Evolutionary conservation across 2,888 invertebrate species (phyloP), one percentile per base, ranked within the genome.

Genomic region (Chrysina gloriosa): DNA sequence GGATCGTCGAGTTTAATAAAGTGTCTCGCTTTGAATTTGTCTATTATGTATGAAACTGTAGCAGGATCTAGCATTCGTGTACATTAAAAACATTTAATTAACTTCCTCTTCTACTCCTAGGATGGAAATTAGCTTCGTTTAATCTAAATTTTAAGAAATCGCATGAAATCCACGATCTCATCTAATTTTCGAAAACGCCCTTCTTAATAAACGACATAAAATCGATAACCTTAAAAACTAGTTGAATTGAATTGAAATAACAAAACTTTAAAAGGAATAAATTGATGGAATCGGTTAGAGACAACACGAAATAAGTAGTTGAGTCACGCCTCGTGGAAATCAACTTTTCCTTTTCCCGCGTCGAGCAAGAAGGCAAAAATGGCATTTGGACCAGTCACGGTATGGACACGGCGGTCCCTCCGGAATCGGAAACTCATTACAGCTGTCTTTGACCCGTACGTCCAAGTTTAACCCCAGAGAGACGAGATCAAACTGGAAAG

Each of bases 401-500:
- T 56, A 65, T 68, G 68, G 68, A 68, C 68, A 68, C 42, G 68
- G 25, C 45, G 47, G 65, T 69, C 81, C 78, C 78, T 58, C 65
- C 73, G 81, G 83, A 80, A 81, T 81, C 77, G 81, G 78, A 82
- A 83, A 83, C 81, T 82, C 82, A 83, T 83, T 82, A 82, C 80
- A 78, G 79, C 78, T 79, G 80, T 80, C 81, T 82, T 82, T 83
- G 82, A 82, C 81, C 81, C 77, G 76, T 72, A 73, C 78, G 77
- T 76, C 77, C 78, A 77, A 76, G 76, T 74, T 74, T 73, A 73
- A 75, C 80, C 77, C 79, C 50, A 72, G 81, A 56, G 56, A 78
- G 79, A 80, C 77, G 65, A 74, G 74, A 77, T 77, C 78, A 77
- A 77, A 78, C 77, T 78, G 73, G 75, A 78, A 79, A 79, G 79